Evolutionary conservation across 1,140 invertebrate genomes (phyloP), one percentile per base, ranked within the genome.

Genomic region (Wasmannia auropunctata): DNA sequence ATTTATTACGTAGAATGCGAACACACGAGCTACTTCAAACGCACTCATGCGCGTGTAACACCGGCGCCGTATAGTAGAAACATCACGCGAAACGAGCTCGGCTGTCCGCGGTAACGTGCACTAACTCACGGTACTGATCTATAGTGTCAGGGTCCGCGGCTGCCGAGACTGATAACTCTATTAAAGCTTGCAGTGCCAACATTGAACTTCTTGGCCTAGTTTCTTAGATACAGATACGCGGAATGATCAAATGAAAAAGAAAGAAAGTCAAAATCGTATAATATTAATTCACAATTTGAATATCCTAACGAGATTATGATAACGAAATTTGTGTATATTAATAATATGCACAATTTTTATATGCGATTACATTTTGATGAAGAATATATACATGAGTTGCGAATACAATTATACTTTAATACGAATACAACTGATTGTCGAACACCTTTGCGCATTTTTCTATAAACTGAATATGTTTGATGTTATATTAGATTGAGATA

Each of bases 121-220:
- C 69, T 72, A 88, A 89, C 88, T 88, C 75, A 54, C 58, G 40
- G 81, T 69, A 54, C 84, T 88, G 88, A 89, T 89, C 83, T 86
- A 88, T 60, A 72, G 77, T 89, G 77, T 89, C 87, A 81, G 77
- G 54, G 72, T 89, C 77, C 72, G 63, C 40, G 63, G 72, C 77
- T 76, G 83, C 65, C 70, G 56, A 75, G 60, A 77, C 77, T 89
- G 87, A 89, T 77, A 79, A 85, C 76, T 89, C 87, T 83, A 89
- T 89, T 89, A 89, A 85, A 86, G 40, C 40, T 83, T 37, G 46
- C 70, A 37, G 63, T 51, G 69, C 83, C 69, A 88, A 70, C 88
- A 84, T 89, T 88, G 81, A 89, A 88, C 81, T 74, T 88, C 65
- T 58, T 85, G 88, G 40, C 87, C 88, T 69, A 89, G 74, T 89